Evolutionary conservation across 1,140 invertebrate species (phyloP).

Genomic region (Euglossa dilemma): DNA sequence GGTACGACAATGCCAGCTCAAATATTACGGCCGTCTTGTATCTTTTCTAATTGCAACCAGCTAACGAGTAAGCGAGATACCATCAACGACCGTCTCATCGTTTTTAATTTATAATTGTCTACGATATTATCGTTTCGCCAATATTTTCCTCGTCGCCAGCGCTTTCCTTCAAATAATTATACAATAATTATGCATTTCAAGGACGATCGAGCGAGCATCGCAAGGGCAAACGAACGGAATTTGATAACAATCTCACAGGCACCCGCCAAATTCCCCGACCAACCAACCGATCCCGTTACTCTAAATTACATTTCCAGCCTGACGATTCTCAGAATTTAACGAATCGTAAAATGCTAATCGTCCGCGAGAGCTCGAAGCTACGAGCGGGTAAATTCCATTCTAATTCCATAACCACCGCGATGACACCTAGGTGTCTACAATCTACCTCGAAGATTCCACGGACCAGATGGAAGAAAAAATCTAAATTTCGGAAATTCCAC

Average conservation of each 20-base stretch:
- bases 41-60: slow-evolving; percentile 45
- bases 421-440: background rate
- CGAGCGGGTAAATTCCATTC: background rate
- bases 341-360: background rate
- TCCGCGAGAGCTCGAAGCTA: no score
- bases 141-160: background rate
- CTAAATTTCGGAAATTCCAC: no score
- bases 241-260: no score
- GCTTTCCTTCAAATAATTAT: background rate
- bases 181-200: slow-evolving; percentile 3
- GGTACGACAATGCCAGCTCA: slow-evolving; percentile 46
- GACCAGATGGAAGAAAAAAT: no score
- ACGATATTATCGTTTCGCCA: background rate
- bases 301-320: background rate
- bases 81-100: slow-evolving; percentile 7
- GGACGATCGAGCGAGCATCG: no score
- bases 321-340: background rate
- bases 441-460: background rate
- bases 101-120: slow-evolving; percentile 47
- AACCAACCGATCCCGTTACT: background rate
- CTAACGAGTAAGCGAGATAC: slow-evolving; percentile 20
- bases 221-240: background rate
- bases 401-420: background rate
- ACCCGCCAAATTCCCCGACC: no score
- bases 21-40: slow-evolving; percentile 48